Conservation (phyloP, 2,888 invertebrate genomes). For the Conus canariensis region DNA sequence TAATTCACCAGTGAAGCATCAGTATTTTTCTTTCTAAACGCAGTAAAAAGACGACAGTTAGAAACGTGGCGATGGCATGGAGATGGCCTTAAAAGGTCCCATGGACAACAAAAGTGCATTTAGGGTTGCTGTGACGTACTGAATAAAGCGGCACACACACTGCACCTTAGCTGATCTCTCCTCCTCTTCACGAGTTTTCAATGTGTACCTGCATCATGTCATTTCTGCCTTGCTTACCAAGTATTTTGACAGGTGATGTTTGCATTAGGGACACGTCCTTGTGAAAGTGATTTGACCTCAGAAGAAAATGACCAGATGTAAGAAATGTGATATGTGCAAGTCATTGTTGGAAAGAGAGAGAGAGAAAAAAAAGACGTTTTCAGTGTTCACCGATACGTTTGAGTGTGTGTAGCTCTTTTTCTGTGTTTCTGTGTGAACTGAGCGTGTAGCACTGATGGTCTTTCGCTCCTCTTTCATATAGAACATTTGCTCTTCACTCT, state of each 20-base stretch:
- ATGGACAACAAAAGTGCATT: slow-evolving; percentile 8
- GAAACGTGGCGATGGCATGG: no score
- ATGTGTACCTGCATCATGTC: neutral
- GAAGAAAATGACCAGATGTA: neutral
- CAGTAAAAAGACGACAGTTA: no score
- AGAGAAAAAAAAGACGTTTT: no score
- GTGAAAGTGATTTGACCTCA: neutral
- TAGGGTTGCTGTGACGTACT: neutral
- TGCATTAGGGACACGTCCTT: no score
- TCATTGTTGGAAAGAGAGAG: neutral
- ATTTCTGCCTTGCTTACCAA: neutral
- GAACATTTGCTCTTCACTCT: neutral
- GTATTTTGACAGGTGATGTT: neutral
- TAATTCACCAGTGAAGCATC: no score
- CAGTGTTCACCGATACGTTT: neutral
- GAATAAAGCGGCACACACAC: neutral
- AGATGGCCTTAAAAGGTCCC: neutral
- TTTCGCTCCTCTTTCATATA: no score
- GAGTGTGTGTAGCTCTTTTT: neutral
- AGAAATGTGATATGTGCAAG: neutral
- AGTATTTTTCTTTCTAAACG: no score
- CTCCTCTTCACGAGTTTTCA: neutral
- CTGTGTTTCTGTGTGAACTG: slow-evolving; percentile 9
- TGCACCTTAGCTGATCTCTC: neutral
- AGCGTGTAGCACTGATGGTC: neutral